Conservation (phyloP, 53 echinoderm and acorn worm genomes). For the Henricia sp. region DNA sequence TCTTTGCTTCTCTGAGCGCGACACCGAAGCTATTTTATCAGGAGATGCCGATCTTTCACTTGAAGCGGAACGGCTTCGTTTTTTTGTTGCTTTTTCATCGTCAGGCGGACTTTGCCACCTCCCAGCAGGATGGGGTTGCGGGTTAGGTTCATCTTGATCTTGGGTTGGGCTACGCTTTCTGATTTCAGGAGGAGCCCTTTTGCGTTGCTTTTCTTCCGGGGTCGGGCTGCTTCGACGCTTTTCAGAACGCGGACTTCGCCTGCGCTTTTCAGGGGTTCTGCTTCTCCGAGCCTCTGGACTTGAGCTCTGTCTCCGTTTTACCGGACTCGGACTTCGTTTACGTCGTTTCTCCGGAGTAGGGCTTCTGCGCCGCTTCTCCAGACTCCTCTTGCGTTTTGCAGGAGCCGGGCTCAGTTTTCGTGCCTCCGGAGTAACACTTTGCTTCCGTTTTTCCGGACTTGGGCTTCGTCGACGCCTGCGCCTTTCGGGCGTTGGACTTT, state of each 20-base stretch:
- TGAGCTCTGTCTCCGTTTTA: constrained; percentile 55
- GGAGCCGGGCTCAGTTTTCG: constrained; percentile 62
- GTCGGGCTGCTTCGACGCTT: constrained; percentile 39
- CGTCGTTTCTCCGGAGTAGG: constrained; percentile 53
- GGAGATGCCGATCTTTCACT: constrained; percentile 42
- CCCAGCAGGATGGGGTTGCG: constrained; percentile 35
- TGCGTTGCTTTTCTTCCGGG: constrained; percentile 30
- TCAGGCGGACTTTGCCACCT: constrained; percentile 26
- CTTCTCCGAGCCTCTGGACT: constrained; percentile 23
- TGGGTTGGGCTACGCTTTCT: constrained; percentile 16
- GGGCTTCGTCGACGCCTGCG: constrained; percentile 42
- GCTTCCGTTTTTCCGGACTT: constrained; percentile 32
- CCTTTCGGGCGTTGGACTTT: constrained; percentile 52
- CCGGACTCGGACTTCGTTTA: constrained; percentile 32
- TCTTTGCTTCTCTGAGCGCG: constrained; percentile 29
- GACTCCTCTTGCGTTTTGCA: constrained; percentile 66
- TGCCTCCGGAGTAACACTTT: constrained; percentile 62
- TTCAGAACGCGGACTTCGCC: constrained; percentile 56
- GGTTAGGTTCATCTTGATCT: constrained; percentile 1
- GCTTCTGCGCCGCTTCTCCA: constrained; percentile 47
- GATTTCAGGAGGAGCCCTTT: background rate
- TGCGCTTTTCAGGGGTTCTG: constrained; percentile 34
- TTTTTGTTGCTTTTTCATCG: background rate
- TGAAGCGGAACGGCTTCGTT: background rate
- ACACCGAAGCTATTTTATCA: constrained; percentile 8